Conservation (phyloP, 2,797 vertebrate species). For the Gymnoscopelus braueri region DNA sequence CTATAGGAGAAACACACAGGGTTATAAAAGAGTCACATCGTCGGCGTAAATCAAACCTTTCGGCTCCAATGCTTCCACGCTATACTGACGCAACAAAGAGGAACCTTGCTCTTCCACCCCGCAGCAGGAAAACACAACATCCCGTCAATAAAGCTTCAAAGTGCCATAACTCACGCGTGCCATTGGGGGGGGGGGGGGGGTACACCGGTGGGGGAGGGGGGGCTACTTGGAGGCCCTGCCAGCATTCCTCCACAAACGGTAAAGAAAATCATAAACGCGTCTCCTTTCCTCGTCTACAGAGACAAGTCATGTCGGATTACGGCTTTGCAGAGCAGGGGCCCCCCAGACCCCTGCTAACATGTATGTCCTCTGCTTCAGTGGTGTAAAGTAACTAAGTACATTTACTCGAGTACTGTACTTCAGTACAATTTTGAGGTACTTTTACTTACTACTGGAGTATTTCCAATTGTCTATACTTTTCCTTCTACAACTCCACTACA, state of each 20-base stretch:
- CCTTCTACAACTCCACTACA: too few relatives aligned
- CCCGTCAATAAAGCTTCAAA: slow-evolving; percentile 7
- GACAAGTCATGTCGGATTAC: slow-evolving; percentile 47
- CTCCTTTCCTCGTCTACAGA: slow-evolving; percentile 18
- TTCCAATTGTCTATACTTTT: too few relatives aligned
- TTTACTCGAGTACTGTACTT: too few relatives aligned
- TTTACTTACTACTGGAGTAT: too few relatives aligned
- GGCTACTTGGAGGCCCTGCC: neutral
- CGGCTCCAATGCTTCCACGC: neutral
- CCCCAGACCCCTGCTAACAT: slow-evolving; percentile 12
- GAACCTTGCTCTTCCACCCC: slow-evolving; percentile 7
- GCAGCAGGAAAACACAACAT: neutral
- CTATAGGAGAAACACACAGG: too few relatives aligned
- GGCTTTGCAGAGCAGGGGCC: slow-evolving; percentile 16
- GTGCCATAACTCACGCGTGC: slow-evolving; percentile 26
- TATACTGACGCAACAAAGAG: slow-evolving; percentile 5
- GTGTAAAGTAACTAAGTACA: too few relatives aligned
- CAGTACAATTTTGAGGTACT: too few relatives aligned
- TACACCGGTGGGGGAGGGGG: neutral
- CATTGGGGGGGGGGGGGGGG: neutral
- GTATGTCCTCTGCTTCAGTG: slow-evolving; percentile 15
- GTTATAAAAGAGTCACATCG: too few relatives aligned
- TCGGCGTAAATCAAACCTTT: neutral
- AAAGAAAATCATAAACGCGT: slow-evolving; percentile 37
- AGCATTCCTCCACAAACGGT: slow-evolving; percentile 20